Base-by-base conservation (phyloP, 1,140 invertebrate species). In the Sitophilus oryzae region DNA sequence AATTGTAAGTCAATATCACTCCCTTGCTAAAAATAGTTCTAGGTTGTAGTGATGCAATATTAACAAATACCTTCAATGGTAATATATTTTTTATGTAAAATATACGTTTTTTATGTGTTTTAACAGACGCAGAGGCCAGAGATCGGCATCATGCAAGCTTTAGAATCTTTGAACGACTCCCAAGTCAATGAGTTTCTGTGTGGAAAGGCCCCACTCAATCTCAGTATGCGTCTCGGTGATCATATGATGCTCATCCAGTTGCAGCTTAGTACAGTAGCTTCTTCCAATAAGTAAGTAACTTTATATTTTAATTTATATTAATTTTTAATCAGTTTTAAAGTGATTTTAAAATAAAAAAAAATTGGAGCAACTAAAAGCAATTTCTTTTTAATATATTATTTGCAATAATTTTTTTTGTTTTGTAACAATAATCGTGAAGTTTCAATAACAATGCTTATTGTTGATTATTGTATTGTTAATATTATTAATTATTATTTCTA, bases 171-270 rank as follows among this genome's bases (percentile, higher is more conserved):
- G 18, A 93, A 92, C 74, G 91, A 95, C 69, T 88, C 86, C 49
- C 89, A 93, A 80, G 92, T 96, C 52, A 93, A 93, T 76, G 92
- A 95, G 73, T 96, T 96, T 70, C 77, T 96, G 9, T 91, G 89
- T 67, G 91, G 93, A 35, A 91, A 93, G 72, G 91, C 91, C 20
- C 93, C 93, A 11, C 74, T 96, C 19, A 95, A 95, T 73, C 76
- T 96, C 42, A 95, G 91, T 35, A 95, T 96, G 90, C 82, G 91
- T 52, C 76, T 96, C 10, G 92, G 92, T 18, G 92, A 96, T 70
- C 92, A 96, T 74, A 93, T 96, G 88, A 95, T 96, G 92, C 79
- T 96, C 49, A 94, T 96, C 51, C 92, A 96, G 71, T 76, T 96
- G 34, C 92, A 96, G 70, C 74, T 96, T 45, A 93, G 90, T 38